phyloP scores from a whole-genome alignment of 37 sponge, comb jelly and placozoan species.

The Beroe ovata region DNA sequence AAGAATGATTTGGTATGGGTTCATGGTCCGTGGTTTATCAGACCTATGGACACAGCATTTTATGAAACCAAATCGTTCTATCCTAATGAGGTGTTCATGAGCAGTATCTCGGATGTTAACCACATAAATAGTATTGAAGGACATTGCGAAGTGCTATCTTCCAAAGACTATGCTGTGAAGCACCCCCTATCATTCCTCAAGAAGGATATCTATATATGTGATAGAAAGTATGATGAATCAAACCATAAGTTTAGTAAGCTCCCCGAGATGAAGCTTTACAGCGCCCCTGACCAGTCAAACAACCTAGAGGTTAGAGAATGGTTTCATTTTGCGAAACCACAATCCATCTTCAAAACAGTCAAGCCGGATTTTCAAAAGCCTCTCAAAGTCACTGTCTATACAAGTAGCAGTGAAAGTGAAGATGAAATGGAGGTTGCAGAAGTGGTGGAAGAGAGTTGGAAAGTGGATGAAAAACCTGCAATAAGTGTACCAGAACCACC shows the following conservation, averaged over 20 bases:
- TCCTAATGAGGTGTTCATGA: conserved; percentile 40
- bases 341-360: not conserved
- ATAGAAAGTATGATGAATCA: conserved; percentile 39
- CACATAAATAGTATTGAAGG: conserved; percentile 55
- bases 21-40: conserved; percentile 55
- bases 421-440: not conserved
- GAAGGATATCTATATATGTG: conserved; percentile 45
- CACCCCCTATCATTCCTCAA: conserved; percentile 11
- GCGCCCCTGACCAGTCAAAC: not conserved
- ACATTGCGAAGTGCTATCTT: conserved; percentile 3
- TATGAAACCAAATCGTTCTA: conserved; percentile 26
- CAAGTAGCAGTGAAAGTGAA: not conserved
- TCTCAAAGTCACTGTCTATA: not conserved
- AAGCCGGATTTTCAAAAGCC: conserved; percentile 10
- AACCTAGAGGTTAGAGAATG: conserved; percentile 28
- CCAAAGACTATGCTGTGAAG: conserved; percentile 4
- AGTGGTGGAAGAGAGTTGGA: not conserved
- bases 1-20: conserved; percentile 24
- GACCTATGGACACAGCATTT: conserved; percentile 34
- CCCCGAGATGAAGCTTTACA: conserved; percentile 16
- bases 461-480: not conserved
- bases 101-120: conserved; percentile 27
- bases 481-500: not conserved
- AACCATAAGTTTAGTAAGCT: conserved; percentile 24
- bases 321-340: not conserved